phyloP scores from a whole-genome alignment of 2,797 vertebrate genomes.

The Hirundo rustica region DNA sequence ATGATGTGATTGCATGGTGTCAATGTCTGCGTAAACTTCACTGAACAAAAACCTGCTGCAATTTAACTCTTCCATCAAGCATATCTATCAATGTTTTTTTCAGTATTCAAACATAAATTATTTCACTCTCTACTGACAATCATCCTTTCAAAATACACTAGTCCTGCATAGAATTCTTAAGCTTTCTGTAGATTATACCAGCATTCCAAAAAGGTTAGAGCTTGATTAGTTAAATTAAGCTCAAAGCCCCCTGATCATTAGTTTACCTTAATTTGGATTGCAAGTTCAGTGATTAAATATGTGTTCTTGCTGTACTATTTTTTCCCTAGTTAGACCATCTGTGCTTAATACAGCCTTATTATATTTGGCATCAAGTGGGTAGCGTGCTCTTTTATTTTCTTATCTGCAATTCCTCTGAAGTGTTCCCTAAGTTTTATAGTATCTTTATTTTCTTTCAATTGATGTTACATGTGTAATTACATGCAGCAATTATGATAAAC shows the following conservation, averaged over 20 bases:
- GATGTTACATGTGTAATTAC: conserved; percentile 4
- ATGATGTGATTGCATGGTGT: not conserved
- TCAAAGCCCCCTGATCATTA: not conserved
- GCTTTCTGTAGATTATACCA: not conserved
- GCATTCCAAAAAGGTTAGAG: not conserved
- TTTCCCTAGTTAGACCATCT: not conserved
- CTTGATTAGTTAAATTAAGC: conserved; percentile 6
- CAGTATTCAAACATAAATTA: not conserved
- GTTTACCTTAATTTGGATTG: not conserved
- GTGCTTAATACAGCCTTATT: not conserved
- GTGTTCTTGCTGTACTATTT: not conserved
- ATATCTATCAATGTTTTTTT: not conserved
- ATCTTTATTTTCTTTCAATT: conserved; percentile 8
- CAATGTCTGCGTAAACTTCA: not conserved
- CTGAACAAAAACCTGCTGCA: not conserved
- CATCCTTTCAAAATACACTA: not conserved
- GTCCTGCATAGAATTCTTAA: not conserved
- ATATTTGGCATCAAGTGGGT: conserved; percentile 4
- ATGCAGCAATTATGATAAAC: conserved; percentile 28
- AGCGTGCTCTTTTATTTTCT: conserved; percentile 3
- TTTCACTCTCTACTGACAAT: not conserved
- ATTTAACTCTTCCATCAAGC: not conserved
- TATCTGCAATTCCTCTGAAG: not conserved
- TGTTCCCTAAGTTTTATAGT: not conserved
- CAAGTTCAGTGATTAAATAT: not conserved